Evolutionary conservation across 2,888 invertebrate species (phyloP).

Genomic region (Drepana falcataria): DNA sequence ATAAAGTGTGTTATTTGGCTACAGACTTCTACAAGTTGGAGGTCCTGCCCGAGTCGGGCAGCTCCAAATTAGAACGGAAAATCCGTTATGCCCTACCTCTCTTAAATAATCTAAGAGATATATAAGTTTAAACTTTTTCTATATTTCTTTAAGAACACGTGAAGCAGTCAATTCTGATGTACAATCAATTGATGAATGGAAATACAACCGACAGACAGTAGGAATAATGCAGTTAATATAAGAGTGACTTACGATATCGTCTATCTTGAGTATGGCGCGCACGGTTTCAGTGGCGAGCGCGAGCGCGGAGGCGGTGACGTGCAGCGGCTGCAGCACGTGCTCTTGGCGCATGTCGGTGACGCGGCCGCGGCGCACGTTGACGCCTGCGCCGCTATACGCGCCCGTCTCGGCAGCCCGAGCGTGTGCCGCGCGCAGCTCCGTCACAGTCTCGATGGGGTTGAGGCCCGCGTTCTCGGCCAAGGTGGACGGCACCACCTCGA

Average conservation of each 20-base stretch:
- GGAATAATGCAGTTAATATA: neutral
- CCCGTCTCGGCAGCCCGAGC: slow-evolving; percentile 83
- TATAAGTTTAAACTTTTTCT: too few relatives aligned
- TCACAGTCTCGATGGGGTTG: slow-evolving; percentile 96
- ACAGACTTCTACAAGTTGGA: too few relatives aligned
- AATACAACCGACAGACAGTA: too few relatives aligned
- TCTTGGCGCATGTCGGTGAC: slow-evolving; percentile 98
- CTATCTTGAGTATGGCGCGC: slow-evolving; percentile 98
- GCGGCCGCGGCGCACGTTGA: slow-evolving; percentile 97
- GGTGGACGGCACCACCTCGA: slow-evolving; percentile 84
- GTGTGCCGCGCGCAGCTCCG: slow-evolving; percentile 96
- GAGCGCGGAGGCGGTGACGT: slow-evolving; percentile 96
- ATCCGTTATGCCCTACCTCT: too few relatives aligned
- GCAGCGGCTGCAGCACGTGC: slow-evolving; percentile 97
- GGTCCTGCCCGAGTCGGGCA: too few relatives aligned
- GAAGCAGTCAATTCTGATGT: too few relatives aligned
- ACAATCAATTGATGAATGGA: too few relatives aligned
- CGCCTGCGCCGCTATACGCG: slow-evolving; percentile 92
- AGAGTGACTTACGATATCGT: slow-evolving; percentile 92
- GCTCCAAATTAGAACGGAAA: too few relatives aligned
- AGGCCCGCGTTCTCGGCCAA: slow-evolving; percentile 82
- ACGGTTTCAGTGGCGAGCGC: slow-evolving; percentile 97
- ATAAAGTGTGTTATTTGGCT: too few relatives aligned
- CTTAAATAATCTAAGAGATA: too few relatives aligned
- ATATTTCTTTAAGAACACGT: too few relatives aligned